Conservation (phyloP, 2,113 vertebrate genomes). For the Pao palembangensis region DNA sequence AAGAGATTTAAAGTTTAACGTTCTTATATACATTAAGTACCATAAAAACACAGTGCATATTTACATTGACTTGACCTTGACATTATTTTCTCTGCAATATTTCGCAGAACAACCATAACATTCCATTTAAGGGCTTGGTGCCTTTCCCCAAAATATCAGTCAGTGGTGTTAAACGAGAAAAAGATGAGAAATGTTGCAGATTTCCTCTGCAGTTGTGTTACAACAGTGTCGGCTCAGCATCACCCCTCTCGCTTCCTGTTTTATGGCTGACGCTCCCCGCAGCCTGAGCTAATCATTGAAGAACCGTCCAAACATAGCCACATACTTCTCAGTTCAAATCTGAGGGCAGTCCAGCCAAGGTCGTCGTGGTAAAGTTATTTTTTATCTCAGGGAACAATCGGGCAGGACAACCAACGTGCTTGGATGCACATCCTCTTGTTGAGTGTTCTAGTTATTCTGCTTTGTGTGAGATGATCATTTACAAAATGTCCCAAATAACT, state of each 20-base stretch:
- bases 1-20: constrained; percentile 2
- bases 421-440: constrained; percentile 29
- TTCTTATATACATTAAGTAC: constrained; percentile 10
- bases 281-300: constrained; percentile 58
- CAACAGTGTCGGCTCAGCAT: constrained; percentile 43
- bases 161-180: constrained; percentile 33
- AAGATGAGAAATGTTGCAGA: constrained; percentile 34
- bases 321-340: constrained; percentile 26
- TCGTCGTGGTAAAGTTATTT: constrained; percentile 29
- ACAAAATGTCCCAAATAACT: constrained; percentile 35
- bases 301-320: constrained; percentile 30
- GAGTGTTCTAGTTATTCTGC: constrained; percentile 11
- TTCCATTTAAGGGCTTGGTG: constrained; percentile 30
- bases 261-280: constrained; percentile 37
- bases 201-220: constrained; percentile 38
- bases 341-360: constrained; percentile 27
- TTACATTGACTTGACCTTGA: constrained; percentile 16
- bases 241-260: constrained; percentile 26
- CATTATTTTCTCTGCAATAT: not conserved
- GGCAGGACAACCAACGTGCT: constrained; percentile 12
- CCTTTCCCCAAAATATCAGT: constrained; percentile 17
- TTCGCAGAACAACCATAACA: not conserved
- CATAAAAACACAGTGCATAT: constrained; percentile 6
- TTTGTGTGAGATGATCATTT: constrained; percentile 46
- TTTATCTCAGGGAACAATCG: constrained; percentile 22